Percentiles rank a stretch among this genome's conserved stretches.
phyloP scores from a whole-genome alignment of 1,140 invertebrate genomes.

The Brachionus plicatilis region DNA sequence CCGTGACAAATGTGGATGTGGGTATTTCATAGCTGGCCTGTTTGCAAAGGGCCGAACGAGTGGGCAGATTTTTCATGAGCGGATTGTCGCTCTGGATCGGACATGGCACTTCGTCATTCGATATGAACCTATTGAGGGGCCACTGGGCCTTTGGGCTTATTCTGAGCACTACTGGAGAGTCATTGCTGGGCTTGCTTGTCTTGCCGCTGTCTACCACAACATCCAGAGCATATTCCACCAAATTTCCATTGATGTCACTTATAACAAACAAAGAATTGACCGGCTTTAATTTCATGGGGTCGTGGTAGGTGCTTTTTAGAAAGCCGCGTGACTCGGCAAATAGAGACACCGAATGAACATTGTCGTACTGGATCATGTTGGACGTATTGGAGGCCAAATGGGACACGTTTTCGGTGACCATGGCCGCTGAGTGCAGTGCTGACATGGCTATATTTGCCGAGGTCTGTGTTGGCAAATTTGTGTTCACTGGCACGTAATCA shows the following conservation, averaged over 20 bases:
- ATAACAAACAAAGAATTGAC: conserved; percentile 76
- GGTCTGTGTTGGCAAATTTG: neutral
- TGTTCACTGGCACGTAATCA: neutral
- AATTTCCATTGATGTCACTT: conserved; percentile 70
- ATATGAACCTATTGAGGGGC: conserved; percentile 60
- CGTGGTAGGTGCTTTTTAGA: neutral
- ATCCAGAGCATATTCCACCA: conserved; percentile 84
- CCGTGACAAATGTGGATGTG: neutral
- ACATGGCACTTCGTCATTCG: neutral
- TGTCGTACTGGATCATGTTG: conserved; percentile 28
- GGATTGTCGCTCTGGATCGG: conserved; percentile 7
- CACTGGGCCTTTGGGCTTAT: conserved; percentile 82
- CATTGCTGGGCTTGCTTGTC: conserved; percentile 71
- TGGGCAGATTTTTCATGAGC: neutral
- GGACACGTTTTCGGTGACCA: conserved; percentile 2
- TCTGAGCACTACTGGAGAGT: conserved; percentile 76
- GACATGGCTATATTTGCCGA: neutral
- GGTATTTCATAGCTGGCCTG: conserved; percentile 18
- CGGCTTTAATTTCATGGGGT: neutral
- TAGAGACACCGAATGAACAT: conserved; percentile 2
- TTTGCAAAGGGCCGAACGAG: conserved; percentile 6
- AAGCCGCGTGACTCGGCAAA: conserved; percentile 3
- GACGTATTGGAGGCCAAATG: conserved; percentile 9
- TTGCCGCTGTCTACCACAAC: conserved; percentile 54
- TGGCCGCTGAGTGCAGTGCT: neutral